Conservation (phyloP, 2,888 invertebrate genomes). For the Agapostemon virescens region DNA sequence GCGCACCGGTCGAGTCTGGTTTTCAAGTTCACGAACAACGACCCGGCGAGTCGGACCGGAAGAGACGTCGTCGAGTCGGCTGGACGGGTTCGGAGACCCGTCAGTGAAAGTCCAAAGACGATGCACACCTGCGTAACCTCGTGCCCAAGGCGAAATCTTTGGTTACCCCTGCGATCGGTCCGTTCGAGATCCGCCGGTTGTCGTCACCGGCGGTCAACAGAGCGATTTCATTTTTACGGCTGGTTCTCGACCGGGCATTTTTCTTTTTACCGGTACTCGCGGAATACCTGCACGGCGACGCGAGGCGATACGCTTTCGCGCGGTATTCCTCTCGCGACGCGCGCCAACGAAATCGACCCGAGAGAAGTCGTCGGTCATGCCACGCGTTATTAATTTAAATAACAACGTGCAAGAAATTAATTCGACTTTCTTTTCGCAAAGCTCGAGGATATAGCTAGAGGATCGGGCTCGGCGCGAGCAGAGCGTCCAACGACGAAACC, state of each 20-base stretch:
- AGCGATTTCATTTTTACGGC: not conserved
- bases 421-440: not conserved
- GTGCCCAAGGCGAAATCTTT: conserved; percentile 9
- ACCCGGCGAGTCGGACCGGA: conserved; percentile 54
- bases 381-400: conserved; percentile 1
- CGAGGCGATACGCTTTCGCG: not conserved
- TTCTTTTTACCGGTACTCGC: not conserved
- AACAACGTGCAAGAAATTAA: conserved; percentile 3
- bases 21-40: conserved; percentile 73
- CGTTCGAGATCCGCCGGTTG: not conserved
- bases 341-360: not conserved
- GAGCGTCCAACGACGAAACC: no score
- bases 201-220: not conserved
- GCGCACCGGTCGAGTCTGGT: conserved; percentile 45
- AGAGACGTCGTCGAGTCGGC: conserved; percentile 51
- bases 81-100: conserved; percentile 74
- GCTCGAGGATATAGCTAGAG: not conserved
- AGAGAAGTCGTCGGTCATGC: not conserved
- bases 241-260: not conserved
- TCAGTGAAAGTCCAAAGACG: conserved; percentile 74
- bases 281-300: not conserved
- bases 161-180: conserved; percentile 4
- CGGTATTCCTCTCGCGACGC: not conserved
- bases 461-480: no score
- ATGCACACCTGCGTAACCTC: conserved; percentile 63